Base-by-base conservation (phyloP, 2,113 vertebrate genomes). In the Caretta caretta region DNA sequence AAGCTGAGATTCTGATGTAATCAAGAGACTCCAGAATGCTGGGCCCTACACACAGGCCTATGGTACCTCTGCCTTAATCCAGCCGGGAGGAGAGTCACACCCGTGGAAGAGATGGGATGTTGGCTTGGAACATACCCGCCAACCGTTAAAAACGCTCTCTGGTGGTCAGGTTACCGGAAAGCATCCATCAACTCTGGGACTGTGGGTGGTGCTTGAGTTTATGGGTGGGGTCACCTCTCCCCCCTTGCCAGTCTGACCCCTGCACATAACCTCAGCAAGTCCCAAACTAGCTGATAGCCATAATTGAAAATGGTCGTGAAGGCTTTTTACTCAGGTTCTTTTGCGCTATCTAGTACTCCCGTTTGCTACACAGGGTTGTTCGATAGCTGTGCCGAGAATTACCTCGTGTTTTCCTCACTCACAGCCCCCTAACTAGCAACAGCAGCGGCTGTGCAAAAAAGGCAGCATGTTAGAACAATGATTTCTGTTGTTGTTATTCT, bases 401-500 rank as follows among this genome's bases (percentile, higher is more conserved):
- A 38, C 49, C 46, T n/a, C 24, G 9, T 25, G 1, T 31, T 93
- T 78, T 38, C 87, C 85, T 88, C 76, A 82, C 86, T 93, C 91
- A 79, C 80, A 65, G 29, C 72, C 19, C 87, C 81, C 25, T 87
- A 79, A 87, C 53, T 50, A 86, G 80, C 82, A 93, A 91, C 86
- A 65, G 59, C 38, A 38, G 10, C 54, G 85, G 31, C 19, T 69
- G 84, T n/a, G 31, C 92, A 80, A 69, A 49, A 87, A 89, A 91
- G 24, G 57, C 93, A 72, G 3, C 9, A 10, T 49, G 24, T 22
- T 59, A 29, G 24, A 25, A 50, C 69, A 0, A 13, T 1, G 80
- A 59, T 92, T 78, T 95, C 92, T 92, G 78, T 80, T 93, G 83
- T 69, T 85, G 83, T 91, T 95, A 93, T 97, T 97, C 92, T 95